phyloP scores from a whole-genome alignment of 2,113 vertebrate genomes.

The Machaerirhynchus nigripectus region DNA sequence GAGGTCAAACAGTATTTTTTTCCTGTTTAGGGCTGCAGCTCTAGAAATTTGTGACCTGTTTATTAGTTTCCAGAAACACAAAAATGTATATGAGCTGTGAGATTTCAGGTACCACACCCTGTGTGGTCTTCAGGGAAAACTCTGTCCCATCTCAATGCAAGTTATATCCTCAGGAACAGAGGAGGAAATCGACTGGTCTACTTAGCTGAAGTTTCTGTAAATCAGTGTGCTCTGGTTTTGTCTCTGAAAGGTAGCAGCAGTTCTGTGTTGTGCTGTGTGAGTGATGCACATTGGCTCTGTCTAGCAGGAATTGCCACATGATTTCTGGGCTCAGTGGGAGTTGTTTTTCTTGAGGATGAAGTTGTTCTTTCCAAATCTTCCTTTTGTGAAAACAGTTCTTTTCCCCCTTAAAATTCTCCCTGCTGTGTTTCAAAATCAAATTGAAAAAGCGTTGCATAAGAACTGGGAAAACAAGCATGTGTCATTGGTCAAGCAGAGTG shows the following conservation, averaged over 20 bases:
- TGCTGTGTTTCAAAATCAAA: neutral
- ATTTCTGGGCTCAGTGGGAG: neutral
- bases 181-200: neutral
- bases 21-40: neutral
- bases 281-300: neutral
- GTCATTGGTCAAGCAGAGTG: neutral
- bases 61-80: neutral
- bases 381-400: neutral
- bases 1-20: neutral
- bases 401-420: neutral
- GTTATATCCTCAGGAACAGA: neutral
- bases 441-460: neutral
- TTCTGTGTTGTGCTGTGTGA: neutral
- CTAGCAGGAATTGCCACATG: neutral
- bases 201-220: neutral
- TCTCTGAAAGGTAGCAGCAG: neutral
- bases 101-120: neutral
- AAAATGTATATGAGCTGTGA: neutral
- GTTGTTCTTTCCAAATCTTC: conserved; percentile 18
- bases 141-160: rapidly evolving
- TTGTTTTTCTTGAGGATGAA: neutral
- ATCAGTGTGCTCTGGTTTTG: neutral
- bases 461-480: neutral
- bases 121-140: neutral
- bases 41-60: neutral